Evolutionary conservation across 1,140 invertebrate genomes (phyloP).

Genomic region (Anagrus nilaparvatae): DNA sequence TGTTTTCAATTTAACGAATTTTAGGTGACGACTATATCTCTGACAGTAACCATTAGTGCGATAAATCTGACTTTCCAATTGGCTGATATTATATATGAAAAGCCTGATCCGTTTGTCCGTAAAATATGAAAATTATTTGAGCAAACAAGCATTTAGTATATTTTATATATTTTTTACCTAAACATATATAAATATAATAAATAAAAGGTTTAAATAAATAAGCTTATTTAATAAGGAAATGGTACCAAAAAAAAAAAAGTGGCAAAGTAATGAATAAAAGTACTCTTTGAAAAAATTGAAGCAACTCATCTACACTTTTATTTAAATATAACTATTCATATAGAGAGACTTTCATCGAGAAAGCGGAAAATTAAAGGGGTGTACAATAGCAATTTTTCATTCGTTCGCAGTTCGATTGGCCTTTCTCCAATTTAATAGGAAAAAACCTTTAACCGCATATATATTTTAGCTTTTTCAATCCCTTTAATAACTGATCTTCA

Average conservation of each 20-base stretch:
- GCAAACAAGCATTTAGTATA: too few relatives aligned
- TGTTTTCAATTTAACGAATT: slow-evolving; percentile 25
- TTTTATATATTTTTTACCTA: background rate
- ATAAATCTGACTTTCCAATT: slow-evolving; percentile 33
- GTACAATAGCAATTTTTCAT: slow-evolving; percentile 7
- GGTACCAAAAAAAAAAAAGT: too few relatives aligned
- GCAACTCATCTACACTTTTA: slow-evolving; percentile 11
- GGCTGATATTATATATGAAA: slow-evolving; percentile 17
- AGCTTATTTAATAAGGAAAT: too few relatives aligned
- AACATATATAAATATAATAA: background rate
- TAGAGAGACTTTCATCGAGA: slow-evolving; percentile 8
- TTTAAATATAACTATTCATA: slow-evolving; percentile 13
- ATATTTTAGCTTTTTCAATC: slow-evolving; percentile 12
- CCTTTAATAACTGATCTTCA: slow-evolving; percentile 21
- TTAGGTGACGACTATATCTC: slow-evolving; percentile 26
- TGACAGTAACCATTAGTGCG: slow-evolving; percentile 26
- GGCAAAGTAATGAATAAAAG: too few relatives aligned
- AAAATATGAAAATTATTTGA: slow-evolving; percentile 33
- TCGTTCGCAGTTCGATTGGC: background rate
- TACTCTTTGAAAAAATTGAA: too few relatives aligned
- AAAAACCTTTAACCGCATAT: too few relatives aligned
- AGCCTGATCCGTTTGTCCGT: slow-evolving; percentile 26
- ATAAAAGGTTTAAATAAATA: background rate
- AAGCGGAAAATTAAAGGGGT: slow-evolving; percentile 5
- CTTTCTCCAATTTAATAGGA: background rate